Conservation (phyloP, 2,888 invertebrate genomes). For the Drosophila mettleri region DNA sequence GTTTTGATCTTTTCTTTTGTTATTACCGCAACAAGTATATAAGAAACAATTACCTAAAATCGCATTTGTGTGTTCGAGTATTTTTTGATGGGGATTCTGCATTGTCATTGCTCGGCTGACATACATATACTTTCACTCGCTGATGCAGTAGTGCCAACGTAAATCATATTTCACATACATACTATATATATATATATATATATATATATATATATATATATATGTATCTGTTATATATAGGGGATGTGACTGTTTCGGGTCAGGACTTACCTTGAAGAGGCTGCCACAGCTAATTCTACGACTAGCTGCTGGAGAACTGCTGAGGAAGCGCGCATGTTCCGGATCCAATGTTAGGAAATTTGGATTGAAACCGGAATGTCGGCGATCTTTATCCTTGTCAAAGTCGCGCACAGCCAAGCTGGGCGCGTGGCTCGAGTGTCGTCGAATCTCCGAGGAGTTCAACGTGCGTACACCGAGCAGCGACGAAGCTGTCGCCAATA, state of each 20-base stretch:
- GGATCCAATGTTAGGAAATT: constrained; percentile 88
- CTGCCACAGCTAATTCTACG: constrained; percentile 96
- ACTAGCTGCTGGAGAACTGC: constrained; percentile 93
- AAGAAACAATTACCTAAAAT: constrained; percentile 65
- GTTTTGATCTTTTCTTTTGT: background rate
- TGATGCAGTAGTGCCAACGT: constrained; percentile 64
- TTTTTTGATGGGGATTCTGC: constrained; percentile 50
- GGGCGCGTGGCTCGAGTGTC: constrained; percentile 85
- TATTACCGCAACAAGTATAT: constrained; percentile 8
- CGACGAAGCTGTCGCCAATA: constrained; percentile 83
- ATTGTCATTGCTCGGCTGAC: constrained; percentile 68
- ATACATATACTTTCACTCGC: constrained; percentile 49
- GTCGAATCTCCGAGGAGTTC: constrained; percentile 82
- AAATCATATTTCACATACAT: constrained; percentile 20
- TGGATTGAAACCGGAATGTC: constrained; percentile 86
- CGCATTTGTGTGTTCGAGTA: constrained; percentile 52
- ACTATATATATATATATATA: constrained; percentile 5
- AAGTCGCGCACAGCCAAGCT: constrained; percentile 86
- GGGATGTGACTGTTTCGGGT: constrained; percentile 24
- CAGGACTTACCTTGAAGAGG: constrained; percentile 89
- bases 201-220: constrained; percentile 2
- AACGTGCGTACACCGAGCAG: constrained; percentile 81
- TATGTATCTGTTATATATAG: constrained; percentile 10
- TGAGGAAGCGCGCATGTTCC: constrained; percentile 88
- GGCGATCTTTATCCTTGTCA: constrained; percentile 85